Percentiles rank a stretch among this genome's conserved stretches.
phyloP scores from a whole-genome alignment of 2,888 invertebrate genomes.

The Drosophila dives region DNA sequence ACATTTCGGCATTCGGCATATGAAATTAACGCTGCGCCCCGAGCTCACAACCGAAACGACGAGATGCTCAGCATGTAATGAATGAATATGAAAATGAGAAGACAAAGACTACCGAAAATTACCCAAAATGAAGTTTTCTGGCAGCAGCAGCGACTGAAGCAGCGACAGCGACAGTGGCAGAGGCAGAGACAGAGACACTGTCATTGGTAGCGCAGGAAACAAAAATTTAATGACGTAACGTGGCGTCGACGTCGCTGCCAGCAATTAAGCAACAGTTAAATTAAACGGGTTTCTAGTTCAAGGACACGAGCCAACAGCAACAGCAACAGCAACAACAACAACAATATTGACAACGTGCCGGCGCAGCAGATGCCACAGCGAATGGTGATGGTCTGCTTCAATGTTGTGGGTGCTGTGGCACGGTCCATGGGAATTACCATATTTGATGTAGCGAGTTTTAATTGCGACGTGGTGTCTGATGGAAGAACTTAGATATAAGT shows the following conservation, averaged over 20 bases:
- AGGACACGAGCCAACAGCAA: slow-evolving; percentile 73
- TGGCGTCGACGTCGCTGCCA: slow-evolving; percentile 70
- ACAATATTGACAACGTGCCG: slow-evolving; percentile 36
- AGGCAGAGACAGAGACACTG: slow-evolving; percentile 18
- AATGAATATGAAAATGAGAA: slow-evolving; percentile 77
- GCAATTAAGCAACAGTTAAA: slow-evolving; percentile 84
- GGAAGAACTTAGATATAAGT: not conserved
- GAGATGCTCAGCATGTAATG: slow-evolving; percentile 62
- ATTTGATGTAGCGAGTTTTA: slow-evolving; percentile 51
- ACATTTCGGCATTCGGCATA: slow-evolving; percentile 63
- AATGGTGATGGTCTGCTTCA: slow-evolving; percentile 15
- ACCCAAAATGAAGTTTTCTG: slow-evolving; percentile 79
- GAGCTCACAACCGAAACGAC: slow-evolving; percentile 36
- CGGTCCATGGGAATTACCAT: slow-evolving; percentile 33
- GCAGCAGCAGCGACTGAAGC: slow-evolving; percentile 27
- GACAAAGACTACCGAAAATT: slow-evolving; percentile 76
- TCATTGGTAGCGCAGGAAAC: slow-evolving; percentile 43
- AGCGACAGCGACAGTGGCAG: slow-evolving; percentile 20
- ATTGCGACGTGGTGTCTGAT: slow-evolving; percentile 51
- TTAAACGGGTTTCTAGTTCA: slow-evolving; percentile 84
- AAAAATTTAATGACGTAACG: slow-evolving; percentile 74
- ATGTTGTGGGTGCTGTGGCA: slow-evolving; percentile 30
- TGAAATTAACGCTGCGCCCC: slow-evolving; percentile 72
- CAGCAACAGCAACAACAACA: slow-evolving; percentile 47
- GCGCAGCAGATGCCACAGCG: slow-evolving; percentile 38